Evolutionary conservation across 2,113 vertebrate species (phyloP), one percentile per base, ranked within the genome.

Genomic region (Carassius carassius): DNA sequence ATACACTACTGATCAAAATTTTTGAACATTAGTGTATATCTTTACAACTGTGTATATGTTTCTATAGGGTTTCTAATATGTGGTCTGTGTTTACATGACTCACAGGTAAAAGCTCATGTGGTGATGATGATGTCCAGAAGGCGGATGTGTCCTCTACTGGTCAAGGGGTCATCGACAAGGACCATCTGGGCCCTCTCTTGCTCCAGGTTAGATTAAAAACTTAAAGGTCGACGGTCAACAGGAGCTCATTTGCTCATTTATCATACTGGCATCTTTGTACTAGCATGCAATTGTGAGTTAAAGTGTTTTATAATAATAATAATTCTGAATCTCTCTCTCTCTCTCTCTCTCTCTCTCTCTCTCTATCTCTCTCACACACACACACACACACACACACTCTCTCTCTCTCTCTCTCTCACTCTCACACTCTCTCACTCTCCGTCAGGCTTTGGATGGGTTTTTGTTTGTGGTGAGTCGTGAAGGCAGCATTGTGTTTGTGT

Each of bases 401-500:
- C 0, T 19, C 5, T 58, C 29, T 35, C 1, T 19, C 5, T 89
- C 29, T 29, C 29, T 29, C 29, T 29, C 29, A n/a, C n/a, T n/a
- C n/a, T n/a, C n/a, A n/a, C n/a, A n/a, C n/a, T 29, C 29, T 29
- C 29, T 29, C 29, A 2, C 29, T 29, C 51, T 89, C 19, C 88
- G 56, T 60, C 88, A 99, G 98, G 98, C 98, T 21, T 87, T 99
- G 92, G 98, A 99, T 0, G 98, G 98, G 72, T 99, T 99, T 89
- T 94, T 99, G 77, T 99, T 99, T 91, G 98, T 99, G 86, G 98
- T 99, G 84, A 99, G 98, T 94, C 94, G 98, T 87, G 98, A 99
- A 82, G 97, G 97, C 90, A 98, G 93, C 93, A 97, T 99, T 85
- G 97, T 99, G 5, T 99, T 99, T 89, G 98, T 99, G 84, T 99